Evolutionary conservation across 2,113 vertebrate species (phyloP).

Genomic region (Macaca nemestrina): DNA sequence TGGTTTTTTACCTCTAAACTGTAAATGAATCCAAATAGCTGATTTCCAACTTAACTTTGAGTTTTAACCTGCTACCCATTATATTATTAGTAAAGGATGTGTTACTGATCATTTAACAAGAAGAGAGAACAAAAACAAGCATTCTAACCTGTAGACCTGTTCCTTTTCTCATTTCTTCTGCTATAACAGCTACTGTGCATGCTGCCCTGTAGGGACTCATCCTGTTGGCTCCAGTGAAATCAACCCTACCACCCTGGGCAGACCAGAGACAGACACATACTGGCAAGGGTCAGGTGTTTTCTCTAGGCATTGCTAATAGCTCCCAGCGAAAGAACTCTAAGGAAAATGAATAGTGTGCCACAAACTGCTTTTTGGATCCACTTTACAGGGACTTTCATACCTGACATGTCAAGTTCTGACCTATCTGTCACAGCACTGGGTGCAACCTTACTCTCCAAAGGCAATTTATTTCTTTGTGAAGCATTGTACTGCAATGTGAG

Average conservation of each 20-base stretch:
- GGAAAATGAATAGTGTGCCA: neutral
- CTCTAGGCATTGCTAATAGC: neutral
- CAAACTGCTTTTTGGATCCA: neutral
- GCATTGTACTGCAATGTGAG: neutral
- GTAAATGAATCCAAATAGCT: neutral
- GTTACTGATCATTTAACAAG: neutral
- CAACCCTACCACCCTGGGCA: neutral
- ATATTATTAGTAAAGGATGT: neutral
- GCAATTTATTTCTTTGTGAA: neutral
- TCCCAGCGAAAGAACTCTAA: neutral
- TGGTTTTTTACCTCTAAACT: neutral
- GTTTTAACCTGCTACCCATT: neutral
- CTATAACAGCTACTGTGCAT: fast-evolving
- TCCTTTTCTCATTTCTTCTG: neutral
- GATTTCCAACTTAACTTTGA: neutral
- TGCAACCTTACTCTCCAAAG: neutral
- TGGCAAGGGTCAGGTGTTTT: neutral
- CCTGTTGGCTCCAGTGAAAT: neutral
- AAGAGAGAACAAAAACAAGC: neutral
- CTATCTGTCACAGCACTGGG: neutral
- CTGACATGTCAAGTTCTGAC: neutral
- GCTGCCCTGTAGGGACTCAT: neutral
- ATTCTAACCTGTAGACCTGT: neutral
- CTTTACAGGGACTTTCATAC: neutral
- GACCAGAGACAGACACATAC: neutral